Conservation (phyloP, 2,888 invertebrate species). For the Odontocerum albicorne region DNA sequence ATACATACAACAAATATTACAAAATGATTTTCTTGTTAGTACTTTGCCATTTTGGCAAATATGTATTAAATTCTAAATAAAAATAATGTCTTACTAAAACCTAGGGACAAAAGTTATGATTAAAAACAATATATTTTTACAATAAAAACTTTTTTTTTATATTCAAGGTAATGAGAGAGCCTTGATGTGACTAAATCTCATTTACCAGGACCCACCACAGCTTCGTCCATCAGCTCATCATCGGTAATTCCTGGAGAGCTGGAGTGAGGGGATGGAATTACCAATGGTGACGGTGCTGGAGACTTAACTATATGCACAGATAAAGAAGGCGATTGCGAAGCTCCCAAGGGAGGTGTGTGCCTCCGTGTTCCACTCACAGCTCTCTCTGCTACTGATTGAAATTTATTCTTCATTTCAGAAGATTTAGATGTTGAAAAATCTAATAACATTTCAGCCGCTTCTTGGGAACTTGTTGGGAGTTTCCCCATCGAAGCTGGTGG, state of each 20-base stretch:
- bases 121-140: no score
- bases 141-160: no score
- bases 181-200: conserved; percentile 44
- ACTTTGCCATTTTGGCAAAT: no score
- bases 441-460: conserved; percentile 65
- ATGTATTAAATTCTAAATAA: no score
- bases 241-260: conserved; percentile 83
- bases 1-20: no score
- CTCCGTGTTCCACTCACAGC: conserved; percentile 47
- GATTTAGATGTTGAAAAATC: conserved; percentile 61
- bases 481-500: conserved; percentile 52
- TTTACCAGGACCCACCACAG: conserved; percentile 77
- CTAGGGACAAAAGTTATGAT: no score
- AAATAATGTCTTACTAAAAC: no score
- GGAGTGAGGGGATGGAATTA: conserved; percentile 67
- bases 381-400: conserved; percentile 56
- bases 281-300: conserved; percentile 70
- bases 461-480: conserved; percentile 57
- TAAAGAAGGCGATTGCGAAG: conserved; percentile 66
- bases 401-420: conserved; percentile 37
- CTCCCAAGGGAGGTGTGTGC: conserved; percentile 48
- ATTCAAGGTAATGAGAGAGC: conserved; percentile 17
- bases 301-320: conserved; percentile 78
- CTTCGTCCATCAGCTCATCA: conserved; percentile 89
- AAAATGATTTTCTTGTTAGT: no score